Percentiles rank a stretch among this genome's conserved stretches.
Conservation (phyloP, 2,113 vertebrate genomes). For the Saimiri boliviensis region DNA sequence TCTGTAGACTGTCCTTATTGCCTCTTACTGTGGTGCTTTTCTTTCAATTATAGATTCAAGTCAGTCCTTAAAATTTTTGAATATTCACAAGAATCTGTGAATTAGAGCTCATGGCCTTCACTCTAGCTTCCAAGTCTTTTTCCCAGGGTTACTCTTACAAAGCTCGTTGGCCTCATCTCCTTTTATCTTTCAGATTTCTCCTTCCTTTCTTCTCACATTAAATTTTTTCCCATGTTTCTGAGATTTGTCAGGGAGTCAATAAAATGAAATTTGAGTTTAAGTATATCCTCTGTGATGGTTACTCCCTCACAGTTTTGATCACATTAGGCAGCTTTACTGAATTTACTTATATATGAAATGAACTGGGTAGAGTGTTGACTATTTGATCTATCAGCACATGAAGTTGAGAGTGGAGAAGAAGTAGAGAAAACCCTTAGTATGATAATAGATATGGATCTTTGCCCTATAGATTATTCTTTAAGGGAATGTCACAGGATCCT, state of each 20-base stretch:
- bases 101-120: background rate
- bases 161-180: background rate
- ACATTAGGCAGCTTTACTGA: background rate
- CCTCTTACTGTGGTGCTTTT: background rate
- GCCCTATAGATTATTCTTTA: background rate
- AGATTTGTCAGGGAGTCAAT: background rate
- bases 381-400: background rate
- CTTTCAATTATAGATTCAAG: background rate
- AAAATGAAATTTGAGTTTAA: background rate
- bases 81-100: background rate
- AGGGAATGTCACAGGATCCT: background rate
- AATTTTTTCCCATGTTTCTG: background rate
- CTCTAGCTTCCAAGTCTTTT: conserved; percentile 35
- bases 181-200: background rate
- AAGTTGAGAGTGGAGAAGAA: background rate
- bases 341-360: background rate
- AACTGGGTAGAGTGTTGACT: background rate
- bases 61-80: background rate
- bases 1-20: background rate
- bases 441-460: background rate
- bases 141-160: background rate
- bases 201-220: background rate
- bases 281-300: background rate
- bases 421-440: background rate
- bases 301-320: background rate